Percentiles rank a stretch among this genome's conserved stretches.
phyloP scores from a whole-genome alignment of 1,140 invertebrate genomes.

The Belonocnema kinseyi region DNA sequence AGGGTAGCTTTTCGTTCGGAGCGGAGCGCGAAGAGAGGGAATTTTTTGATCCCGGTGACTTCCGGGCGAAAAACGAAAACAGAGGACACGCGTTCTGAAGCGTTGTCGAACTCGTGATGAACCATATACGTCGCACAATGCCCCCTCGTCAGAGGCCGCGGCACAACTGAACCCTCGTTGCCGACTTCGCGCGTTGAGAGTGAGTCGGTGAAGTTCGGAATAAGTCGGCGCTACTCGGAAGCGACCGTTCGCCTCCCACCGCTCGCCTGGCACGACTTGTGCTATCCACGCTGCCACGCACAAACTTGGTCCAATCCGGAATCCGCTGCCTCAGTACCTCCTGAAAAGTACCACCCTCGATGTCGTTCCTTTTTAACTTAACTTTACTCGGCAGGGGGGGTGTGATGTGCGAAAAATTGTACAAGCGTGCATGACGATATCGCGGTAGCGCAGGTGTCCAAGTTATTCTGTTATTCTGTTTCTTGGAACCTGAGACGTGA shows the following conservation, averaged over 20 bases:
- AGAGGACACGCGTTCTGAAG: slow-evolving; percentile 30
- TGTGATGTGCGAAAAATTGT: slow-evolving; percentile 46
- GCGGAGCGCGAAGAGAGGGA: background rate
- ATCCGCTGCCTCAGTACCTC: slow-evolving; percentile 37
- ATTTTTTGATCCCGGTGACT: background rate
- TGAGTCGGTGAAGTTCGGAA: slow-evolving; percentile 54
- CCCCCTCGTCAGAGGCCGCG: slow-evolving; percentile 67
- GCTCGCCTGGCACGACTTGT: slow-evolving; percentile 42
- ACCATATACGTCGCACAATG: slow-evolving; percentile 17
- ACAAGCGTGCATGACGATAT: slow-evolving; percentile 45
- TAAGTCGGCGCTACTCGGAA: slow-evolving; percentile 47
- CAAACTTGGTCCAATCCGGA: slow-evolving; percentile 53
- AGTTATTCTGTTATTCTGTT: background rate
- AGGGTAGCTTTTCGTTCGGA: background rate
- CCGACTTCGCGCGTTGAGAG: slow-evolving; percentile 65
- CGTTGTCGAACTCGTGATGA: slow-evolving; percentile 38
- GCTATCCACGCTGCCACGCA: slow-evolving; percentile 44
- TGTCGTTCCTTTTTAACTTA: slow-evolving; percentile 46
- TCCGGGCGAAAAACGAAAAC: slow-evolving; percentile 25
- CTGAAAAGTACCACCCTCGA: slow-evolving; percentile 48
- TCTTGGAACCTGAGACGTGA: background rate
- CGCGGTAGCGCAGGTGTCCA: slow-evolving; percentile 51
- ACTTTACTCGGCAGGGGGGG: slow-evolving; percentile 33
- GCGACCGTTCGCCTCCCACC: slow-evolving; percentile 37
- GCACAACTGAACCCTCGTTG: slow-evolving; percentile 68